Base-by-base conservation (phyloP, 2,797 vertebrate genomes). In the Pachyuromys duprasi region DNA sequence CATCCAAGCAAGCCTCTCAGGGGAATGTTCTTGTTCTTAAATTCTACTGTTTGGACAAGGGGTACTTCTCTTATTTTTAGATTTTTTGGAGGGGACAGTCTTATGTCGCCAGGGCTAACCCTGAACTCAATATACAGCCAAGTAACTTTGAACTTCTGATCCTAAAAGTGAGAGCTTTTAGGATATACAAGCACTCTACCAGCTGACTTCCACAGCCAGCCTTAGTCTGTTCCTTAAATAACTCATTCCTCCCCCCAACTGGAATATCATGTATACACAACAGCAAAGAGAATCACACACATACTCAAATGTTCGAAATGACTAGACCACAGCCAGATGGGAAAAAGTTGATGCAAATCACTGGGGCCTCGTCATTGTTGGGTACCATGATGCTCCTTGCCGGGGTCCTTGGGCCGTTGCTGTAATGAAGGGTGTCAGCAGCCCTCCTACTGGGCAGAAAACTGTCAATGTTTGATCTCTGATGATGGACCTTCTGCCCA, bases 401-500 rank as follows among this genome's bases (percentile, higher is more conserved):
- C 5, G 1, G 4, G 22, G 60, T 28, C 24, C 57, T 22, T 69
- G 36, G 18, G 53, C 39, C 0, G 0, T 57, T 33, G 7, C 76
- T 26, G 24, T 31, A 39, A 45, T 0, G 9, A 36, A 26, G 14
- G 31, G 53, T 8, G 69, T 92, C 18, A 0, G 81, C 13, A 78
- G 63, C 92, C 55, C 5, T 14, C 1, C 0, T 14, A 11, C 65
- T 2, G 33, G 90, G n/a, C 45, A 72, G 70, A 69, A 72, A 4
- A 31, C 45, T 76, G 78, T 57, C 49, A 2, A 6, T 12, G 78
- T 74, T 0, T 72, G 75, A 9, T 84, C 28, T 4, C 67, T 13
- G 33, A 92, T 96, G 96, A 98, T 93, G 13, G 15, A 36, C 33
- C 0, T 67, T 62, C 75, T 98, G 86, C 97, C 62, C 90, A 28